phyloP scores from a whole-genome alignment of 2,797 vertebrate species.

The Corythornis leucogaster region DNA sequence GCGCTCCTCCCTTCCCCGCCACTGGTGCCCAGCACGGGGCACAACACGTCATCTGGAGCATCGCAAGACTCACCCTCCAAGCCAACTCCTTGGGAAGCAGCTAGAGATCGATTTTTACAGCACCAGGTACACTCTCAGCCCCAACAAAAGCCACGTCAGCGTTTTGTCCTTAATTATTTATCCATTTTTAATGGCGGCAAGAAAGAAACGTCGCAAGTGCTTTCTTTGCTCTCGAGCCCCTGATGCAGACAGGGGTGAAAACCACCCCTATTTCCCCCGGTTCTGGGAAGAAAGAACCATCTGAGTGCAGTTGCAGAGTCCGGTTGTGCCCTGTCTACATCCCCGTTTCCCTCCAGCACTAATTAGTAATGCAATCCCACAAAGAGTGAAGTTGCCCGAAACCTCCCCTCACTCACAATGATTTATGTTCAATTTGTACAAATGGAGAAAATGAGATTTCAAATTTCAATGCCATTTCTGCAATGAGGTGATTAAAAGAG shows the following conservation, averaged over 20 bases:
- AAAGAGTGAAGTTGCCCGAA: constrained; percentile 81
- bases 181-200: background rate
- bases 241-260: background rate
- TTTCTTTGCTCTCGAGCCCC: background rate
- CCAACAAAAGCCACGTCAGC: background rate
- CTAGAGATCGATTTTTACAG: background rate
- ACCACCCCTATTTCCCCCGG: background rate
- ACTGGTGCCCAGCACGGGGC: accelerated
- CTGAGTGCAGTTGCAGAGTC: constrained; percentile 46
- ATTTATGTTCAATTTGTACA: constrained; percentile 94
- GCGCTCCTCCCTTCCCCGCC: background rate
- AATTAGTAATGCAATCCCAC: constrained; percentile 91
- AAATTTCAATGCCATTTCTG: constrained; percentile 95
- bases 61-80: background rate
- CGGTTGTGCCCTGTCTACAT: constrained; percentile 33
- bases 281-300: constrained; percentile 43
- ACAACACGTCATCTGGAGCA: accelerated
- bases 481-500: constrained; percentile 95
- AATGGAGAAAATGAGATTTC: constrained; percentile 91
- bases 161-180: background rate
- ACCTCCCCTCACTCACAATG: constrained; percentile 87
- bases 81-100: background rate
- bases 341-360: constrained; percentile 71
- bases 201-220: background rate
- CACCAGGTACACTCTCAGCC: background rate